Evolutionary conservation across 30 jellyfish, hydroid and myxozoan species (phyloP).

Genomic region (Hydractinia echinata): DNA sequence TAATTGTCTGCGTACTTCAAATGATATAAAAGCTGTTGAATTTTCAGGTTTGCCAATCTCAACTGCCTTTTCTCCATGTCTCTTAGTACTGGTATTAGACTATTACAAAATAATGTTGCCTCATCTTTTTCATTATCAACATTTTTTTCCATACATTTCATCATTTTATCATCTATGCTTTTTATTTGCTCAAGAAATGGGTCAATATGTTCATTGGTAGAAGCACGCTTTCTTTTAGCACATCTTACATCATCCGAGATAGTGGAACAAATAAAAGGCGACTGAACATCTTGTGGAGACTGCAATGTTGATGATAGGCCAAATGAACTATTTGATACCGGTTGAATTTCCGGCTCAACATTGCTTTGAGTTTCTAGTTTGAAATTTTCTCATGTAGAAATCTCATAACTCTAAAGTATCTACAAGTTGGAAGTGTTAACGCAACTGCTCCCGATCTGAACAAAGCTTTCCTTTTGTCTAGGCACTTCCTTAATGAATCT

Average conservation of each 20-base stretch:
- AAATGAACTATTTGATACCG: neutral
- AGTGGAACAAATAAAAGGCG: too few species aligned
- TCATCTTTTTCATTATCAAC: constrained; percentile 11
- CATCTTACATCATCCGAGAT: too few species aligned
- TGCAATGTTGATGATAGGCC: neutral
- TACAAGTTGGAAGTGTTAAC: constrained; percentile 34
- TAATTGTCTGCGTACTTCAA: too few species aligned
- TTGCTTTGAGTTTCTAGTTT: constrained; percentile 14
- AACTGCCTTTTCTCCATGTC: constrained; percentile 10
- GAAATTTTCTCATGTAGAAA: constrained; percentile 48
- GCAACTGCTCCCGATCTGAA: constrained; percentile 61
- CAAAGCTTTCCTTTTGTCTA: constrained; percentile 38
- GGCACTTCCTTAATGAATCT: constrained; percentile 38
- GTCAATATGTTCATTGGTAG: constrained; percentile 7
- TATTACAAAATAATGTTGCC: constrained; percentile 12
- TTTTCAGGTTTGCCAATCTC: constrained; percentile 28
- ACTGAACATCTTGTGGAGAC: too few species aligned
- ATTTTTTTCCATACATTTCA: constrained; percentile 7
- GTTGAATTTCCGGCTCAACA: neutral
- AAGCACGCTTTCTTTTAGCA: neutral
- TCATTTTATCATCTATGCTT: constrained; percentile 20
- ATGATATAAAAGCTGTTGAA: constrained; percentile 12
- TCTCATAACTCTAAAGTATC: constrained; percentile 37
- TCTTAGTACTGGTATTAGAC: constrained; percentile 24
- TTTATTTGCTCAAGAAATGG: constrained; percentile 13